Evolutionary conservation across 2,797 vertebrate genomes (phyloP), one percentile per base, ranked within the genome.

Genomic region (Dermochelys coriacea): DNA sequence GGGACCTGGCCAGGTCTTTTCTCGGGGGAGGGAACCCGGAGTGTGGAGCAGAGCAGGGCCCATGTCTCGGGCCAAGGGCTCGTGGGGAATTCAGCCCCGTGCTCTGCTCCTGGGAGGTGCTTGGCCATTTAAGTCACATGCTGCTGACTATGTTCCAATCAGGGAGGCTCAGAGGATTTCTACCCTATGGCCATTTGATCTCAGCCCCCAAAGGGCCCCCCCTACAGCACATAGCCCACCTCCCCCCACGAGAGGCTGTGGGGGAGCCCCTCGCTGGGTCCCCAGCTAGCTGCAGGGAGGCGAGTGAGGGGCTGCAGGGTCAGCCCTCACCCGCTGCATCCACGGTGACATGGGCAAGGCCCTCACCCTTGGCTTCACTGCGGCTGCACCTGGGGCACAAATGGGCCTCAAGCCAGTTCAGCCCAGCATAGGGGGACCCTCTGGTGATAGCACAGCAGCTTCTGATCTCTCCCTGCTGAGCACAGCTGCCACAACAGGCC

Each of bases 401-500:
- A 75, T 41, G 11, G 25, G 41, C 9, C 74, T 14, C 23, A 3
- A 47, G 37, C 23, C 37, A 29, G 12, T 7, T n/a, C 3, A 1
- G 37, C n/a, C 11, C 47, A 0, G 50, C 21, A 2, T 2, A 2
- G 18, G 3, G 25, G 31, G 25, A 3, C 55, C 54, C 5, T 1
- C 14, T 51, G 6, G 81, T 31, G 21, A 3, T 34, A 23, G 61
- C 51, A 7, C 25, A 57, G 55, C 25, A 12, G 55, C 55, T 57
- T 59, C 59, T 61, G 59, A 34, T 14, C 59, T 9, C 34, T 4
- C 23, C 54, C 82, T 11, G 14, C 59, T 19, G 37, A n/a, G 54
- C 25, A 25, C 41, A 0, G 0, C n/a, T n/a, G 75, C 81, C 27
- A 4, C 45, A 8, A 21, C 14, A 0, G 12, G 5, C 31, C 25